Evolutionary conservation across 2,113 vertebrate genomes (phyloP), one percentile per base, ranked within the genome.

Genomic region (Orcinus orca): DNA sequence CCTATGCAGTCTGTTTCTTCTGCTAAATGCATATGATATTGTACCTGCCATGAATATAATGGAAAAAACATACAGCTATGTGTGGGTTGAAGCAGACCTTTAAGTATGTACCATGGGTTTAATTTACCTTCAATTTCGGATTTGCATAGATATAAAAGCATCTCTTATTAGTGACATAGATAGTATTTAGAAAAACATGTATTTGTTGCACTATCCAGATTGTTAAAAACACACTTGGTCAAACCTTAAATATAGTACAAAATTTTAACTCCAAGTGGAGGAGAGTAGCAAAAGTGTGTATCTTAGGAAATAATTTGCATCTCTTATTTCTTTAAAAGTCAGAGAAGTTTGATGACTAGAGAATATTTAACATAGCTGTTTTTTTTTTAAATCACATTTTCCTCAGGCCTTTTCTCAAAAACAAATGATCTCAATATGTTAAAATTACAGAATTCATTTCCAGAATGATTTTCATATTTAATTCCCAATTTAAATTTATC

Each of bases 361-460:
- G 44, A 58, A 65, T 21, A 84, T 87, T 77, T 76, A 93, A 18
- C 3, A 29, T 77, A 94, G 17, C 38, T 84, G 41, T 1, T 58
- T 83, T 62, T 76, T 47, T 12, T 47, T 47, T 47, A 47, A 36
- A 79, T 36, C 62, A 77, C 17, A 38, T 55, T 36, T 74, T 70
- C 58, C 55, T 88, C 50, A 31, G 68, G 10, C 5, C 12, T 88
- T 93, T 91, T 88, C n/a, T 58, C 21, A 79, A 83, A 93, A 89
- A 29, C 8, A 86, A 44, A 62, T 87, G 15, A 58, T 47, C 18
- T 33, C 9, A 88, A 82, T 82, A 84, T 65, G 18, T 60, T 80
- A 88, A 96, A 83, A 96, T 53, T 41, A 79, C 65, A 88, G 8
- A 91, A 58, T 67, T 74, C 62, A 81, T 82, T 74, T 94, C 18